Conservation (phyloP, 1,140 invertebrate genomes). For the Habropoda laboriosa region DNA sequence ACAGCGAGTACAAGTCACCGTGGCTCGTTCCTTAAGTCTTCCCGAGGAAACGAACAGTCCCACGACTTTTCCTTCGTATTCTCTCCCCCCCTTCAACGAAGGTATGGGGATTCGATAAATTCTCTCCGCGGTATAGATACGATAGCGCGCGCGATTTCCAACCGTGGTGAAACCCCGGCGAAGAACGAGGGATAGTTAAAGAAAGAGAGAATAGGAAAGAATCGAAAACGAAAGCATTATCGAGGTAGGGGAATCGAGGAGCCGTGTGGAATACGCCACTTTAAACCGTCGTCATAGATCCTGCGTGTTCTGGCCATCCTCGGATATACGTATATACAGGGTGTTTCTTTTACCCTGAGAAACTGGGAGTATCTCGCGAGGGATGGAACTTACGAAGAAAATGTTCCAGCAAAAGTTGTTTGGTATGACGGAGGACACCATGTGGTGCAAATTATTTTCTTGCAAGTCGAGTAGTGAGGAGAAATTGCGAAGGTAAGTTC, state of each 20-base stretch:
- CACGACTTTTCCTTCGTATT: conserved; percentile 48
- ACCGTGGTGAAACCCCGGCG: not conserved
- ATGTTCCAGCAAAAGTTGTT: too few relatives aligned
- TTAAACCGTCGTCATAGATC: conserved; percentile 66
- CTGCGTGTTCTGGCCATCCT: conserved; percentile 53
- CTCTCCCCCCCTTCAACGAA: conserved; percentile 2
- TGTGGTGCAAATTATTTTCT: too few relatives aligned
- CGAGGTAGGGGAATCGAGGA: conserved; percentile 63
- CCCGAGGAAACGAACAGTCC: conserved; percentile 23
- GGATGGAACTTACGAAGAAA: too few relatives aligned
- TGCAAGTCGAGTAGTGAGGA: too few relatives aligned
- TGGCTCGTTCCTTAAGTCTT: conserved; percentile 30
- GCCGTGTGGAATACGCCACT: conserved; percentile 54
- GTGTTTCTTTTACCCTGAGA: too few relatives aligned
- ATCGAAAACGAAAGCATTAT: conserved; percentile 64
- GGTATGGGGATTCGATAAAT: conserved; percentile 74
- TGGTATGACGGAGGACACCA: too few relatives aligned
- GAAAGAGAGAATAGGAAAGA: conserved; percentile 7
- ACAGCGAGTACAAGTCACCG: not conserved
- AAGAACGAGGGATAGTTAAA: not conserved
- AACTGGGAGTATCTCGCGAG: too few relatives aligned
- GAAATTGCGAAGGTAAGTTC: too few relatives aligned
- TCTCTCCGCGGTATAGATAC: conserved; percentile 49
- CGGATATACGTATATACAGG: too few relatives aligned
- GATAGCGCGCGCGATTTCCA: conserved; percentile 37